These are phyloP conservation scores for Apantesis nais DNA, from an alignment of 2,888 invertebrate genomes.

Conservation along the genomic window DNA sequence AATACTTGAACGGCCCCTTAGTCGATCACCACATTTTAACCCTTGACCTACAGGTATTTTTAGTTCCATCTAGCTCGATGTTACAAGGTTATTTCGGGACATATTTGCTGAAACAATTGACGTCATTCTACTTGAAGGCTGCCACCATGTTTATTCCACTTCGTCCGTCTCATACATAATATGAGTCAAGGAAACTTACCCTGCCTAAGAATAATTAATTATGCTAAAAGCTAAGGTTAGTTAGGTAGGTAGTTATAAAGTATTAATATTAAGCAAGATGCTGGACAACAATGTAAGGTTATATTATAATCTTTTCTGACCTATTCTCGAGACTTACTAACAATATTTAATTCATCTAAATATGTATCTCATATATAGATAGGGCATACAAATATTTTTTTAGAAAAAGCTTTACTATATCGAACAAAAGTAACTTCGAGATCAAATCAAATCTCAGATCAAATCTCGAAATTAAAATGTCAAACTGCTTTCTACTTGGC, in stretches of 20 bases:
- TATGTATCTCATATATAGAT: background rate
- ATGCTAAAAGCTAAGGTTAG: constrained; percentile 26
- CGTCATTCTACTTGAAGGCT: constrained; percentile 76
- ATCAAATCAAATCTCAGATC: background rate
- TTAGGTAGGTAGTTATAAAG: no score
- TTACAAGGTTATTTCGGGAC: constrained; percentile 69
- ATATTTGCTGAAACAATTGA: constrained; percentile 83
- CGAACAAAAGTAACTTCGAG: background rate
- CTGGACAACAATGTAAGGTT: no score
- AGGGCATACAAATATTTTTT: background rate
- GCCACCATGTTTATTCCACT: constrained; percentile 65
- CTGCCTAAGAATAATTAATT: constrained; percentile 41
- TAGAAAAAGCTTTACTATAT: no score
- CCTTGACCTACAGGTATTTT: constrained; percentile 79
- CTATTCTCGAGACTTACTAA: background rate
- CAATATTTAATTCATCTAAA: background rate
- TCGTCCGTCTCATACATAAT: constrained; percentile 72
- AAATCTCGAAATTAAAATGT: background rate
- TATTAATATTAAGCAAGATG: background rate
- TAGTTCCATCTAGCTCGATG: constrained; percentile 69
- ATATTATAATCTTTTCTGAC: no score
- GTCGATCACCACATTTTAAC: constrained; percentile 59
- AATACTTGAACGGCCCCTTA: no score
- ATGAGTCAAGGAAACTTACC: constrained; percentile 51
- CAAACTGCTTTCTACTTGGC: background rate